Base-by-base conservation (phyloP, 2,113 vertebrate genomes). In the Vulpes ferrilata region DNA sequence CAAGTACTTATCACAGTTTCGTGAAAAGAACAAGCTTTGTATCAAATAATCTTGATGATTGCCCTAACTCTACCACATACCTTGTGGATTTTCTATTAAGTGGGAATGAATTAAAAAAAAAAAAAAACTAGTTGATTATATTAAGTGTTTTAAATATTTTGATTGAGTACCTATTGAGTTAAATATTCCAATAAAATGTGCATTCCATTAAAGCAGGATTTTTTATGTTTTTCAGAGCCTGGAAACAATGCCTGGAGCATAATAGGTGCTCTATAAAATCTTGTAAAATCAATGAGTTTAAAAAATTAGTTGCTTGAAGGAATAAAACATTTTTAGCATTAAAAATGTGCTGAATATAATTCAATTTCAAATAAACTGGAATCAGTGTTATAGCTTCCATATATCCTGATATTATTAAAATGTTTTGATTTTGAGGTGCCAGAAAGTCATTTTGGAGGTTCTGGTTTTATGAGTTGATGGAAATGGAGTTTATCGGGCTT, bases 91-190 rank as follows among this genome's bases (percentile, higher is more conserved):
- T 83, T 91, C 48, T 78, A 4, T 83, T 57, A 51, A 69, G 32
- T n/a, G 81, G 20, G 25, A 90, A 96, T 93, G 3, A 97, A 67
- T 88, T 53, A 78, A 93, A 84, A 90, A 16, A 90, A 93, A 93
- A 35, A 60, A 78, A 73, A n/a, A 93, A 83, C 86, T 65, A 59
- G 35, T 92, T 59, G 20, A 65, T 71, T 84, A 73, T 5, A 87
- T 35, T 74, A 85, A 95, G 38, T 59, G 13, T 59, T 76, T 69
- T 65, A 38, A 62, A 32, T 92, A 80, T 78, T 95, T 89, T 87
- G 6, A n/a, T 81, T 55, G n/a, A 48, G 9, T 51, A 60, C 1
- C 17, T 90, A 67, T 62, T 69, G 17, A 76, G 96, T 88, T 96
- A 87, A 89, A 43, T 71, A 85, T 62, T 79, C 23, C 2, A 74